Conservation (phyloP, 2,113 vertebrate genomes). For the Oostethus manadensis region DNA sequence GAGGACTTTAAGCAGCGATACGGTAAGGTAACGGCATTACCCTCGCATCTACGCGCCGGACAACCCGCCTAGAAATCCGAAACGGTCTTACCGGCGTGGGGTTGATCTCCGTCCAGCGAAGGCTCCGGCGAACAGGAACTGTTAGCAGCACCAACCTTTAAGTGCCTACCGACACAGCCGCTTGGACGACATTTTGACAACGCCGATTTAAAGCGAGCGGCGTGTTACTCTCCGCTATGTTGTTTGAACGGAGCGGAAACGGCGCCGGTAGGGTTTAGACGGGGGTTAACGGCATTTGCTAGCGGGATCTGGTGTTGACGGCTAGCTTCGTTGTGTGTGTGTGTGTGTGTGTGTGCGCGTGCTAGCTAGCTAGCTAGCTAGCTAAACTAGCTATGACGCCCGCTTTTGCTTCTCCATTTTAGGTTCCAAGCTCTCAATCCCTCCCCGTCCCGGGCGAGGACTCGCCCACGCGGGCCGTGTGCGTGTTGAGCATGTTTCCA, state of each 20-base stretch:
- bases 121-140: too few species aligned
- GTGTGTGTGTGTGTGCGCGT: too few species aligned
- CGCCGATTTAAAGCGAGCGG: neutral
- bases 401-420: constrained; percentile 52
- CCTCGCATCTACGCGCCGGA: too few species aligned
- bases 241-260: neutral
- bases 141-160: too few species aligned
- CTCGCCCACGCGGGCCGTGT: constrained; percentile 1
- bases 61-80: too few species aligned
- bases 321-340: too few species aligned
- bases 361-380: constrained; percentile 24
- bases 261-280: neutral
- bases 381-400: constrained; percentile 37
- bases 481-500: neutral
- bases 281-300: neutral
- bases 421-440: constrained; percentile 52
- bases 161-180: too few species aligned
- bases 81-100: neutral
- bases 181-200: neutral
- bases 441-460: neutral
- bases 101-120: too few species aligned
- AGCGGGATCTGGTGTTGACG: neutral
- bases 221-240: neutral
- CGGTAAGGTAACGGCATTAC: neutral
- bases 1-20: constrained; percentile 6